Evolutionary conservation across 2,797 vertebrate genomes (phyloP).

Genomic region (Sebastes reedi): DNA sequence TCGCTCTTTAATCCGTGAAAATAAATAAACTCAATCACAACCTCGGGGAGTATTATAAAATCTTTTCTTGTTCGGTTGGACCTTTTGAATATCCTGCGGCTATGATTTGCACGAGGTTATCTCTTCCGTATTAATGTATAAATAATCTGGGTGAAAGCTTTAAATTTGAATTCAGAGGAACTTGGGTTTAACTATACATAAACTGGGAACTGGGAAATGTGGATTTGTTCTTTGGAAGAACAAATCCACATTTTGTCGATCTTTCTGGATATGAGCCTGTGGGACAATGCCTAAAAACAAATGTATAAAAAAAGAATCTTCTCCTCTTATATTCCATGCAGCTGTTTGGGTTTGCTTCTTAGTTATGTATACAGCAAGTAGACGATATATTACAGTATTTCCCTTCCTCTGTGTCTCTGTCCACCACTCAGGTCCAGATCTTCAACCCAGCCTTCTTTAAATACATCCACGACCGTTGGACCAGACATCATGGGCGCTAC

Average conservation of each 20-base stretch:
- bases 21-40: slow-evolving; percentile 57
- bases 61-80: slow-evolving; percentile 1
- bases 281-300: background rate
- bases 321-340: background rate
- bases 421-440: slow-evolving; percentile 90
- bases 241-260: background rate
- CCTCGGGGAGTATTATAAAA: background rate
- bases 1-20: slow-evolving; percentile 67
- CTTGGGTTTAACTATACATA: background rate
- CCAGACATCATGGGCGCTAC: slow-evolving; percentile 94
- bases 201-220: background rate
- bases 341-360: background rate
- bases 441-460: slow-evolving; percentile 99
- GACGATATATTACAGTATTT: background rate
- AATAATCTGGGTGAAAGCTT: background rate
- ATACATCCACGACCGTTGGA: slow-evolving; percentile 98
- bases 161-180: background rate
- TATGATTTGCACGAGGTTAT: background rate
- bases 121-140: background rate
- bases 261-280: background rate
- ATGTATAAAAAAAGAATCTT: background rate
- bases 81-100: background rate
- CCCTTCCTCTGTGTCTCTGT: background rate
- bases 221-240: background rate
- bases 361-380: background rate